A percentile compares a stretch with the other conserved stretches of the same genome.
Evolutionary conservation across 2,888 invertebrate genomes (phyloP).

Genomic region (Cantharis nigra): DNA sequence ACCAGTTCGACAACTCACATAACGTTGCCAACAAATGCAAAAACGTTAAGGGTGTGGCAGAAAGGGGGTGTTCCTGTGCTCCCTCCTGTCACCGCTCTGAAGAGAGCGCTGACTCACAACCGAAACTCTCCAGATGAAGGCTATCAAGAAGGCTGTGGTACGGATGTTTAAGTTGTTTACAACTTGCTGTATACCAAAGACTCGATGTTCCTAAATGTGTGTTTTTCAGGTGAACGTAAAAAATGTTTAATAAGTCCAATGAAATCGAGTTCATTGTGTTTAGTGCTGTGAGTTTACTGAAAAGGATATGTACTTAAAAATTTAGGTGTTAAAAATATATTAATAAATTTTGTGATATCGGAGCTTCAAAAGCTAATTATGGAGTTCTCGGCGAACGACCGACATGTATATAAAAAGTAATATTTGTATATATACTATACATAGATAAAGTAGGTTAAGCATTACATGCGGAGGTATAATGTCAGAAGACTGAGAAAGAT

Average conservation of each 20-base stretch:
- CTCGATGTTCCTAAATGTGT: constrained; percentile 34
- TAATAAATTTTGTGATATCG: constrained; percentile 31
- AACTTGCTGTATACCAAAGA: constrained; percentile 37
- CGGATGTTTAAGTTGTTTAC: constrained; percentile 72
- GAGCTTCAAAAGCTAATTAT: constrained; percentile 22
- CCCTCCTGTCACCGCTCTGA: constrained; percentile 83
- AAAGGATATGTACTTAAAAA: constrained; percentile 18
- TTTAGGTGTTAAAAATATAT: constrained; percentile 24
- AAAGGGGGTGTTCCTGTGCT: constrained; percentile 81
- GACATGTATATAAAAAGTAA: constrained; percentile 33
- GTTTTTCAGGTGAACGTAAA: neutral
- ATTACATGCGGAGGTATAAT: constrained; percentile 46
- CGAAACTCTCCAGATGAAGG: constrained; percentile 89
- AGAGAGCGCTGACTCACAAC: constrained; percentile 80
- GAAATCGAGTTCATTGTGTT: constrained; percentile 28
- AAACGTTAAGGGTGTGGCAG: constrained; percentile 86
- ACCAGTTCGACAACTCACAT: constrained; percentile 55
- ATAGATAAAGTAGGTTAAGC: constrained; percentile 35
- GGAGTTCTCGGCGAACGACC: constrained; percentile 24
- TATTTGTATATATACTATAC: constrained; percentile 39
- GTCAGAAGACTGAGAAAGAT: constrained; percentile 50
- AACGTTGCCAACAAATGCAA: constrained; percentile 65
- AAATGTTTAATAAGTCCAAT: constrained; percentile 12
- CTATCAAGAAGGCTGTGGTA: constrained; percentile 91
- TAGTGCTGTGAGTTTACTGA: constrained; percentile 31